A percentile compares a stretch with the other conserved stretches of the same genome.
These are phyloP conservation scores for Bubo scandiacus DNA, from an alignment of 2,113 vertebrate genomes.

Conservation along the genomic window DNA sequence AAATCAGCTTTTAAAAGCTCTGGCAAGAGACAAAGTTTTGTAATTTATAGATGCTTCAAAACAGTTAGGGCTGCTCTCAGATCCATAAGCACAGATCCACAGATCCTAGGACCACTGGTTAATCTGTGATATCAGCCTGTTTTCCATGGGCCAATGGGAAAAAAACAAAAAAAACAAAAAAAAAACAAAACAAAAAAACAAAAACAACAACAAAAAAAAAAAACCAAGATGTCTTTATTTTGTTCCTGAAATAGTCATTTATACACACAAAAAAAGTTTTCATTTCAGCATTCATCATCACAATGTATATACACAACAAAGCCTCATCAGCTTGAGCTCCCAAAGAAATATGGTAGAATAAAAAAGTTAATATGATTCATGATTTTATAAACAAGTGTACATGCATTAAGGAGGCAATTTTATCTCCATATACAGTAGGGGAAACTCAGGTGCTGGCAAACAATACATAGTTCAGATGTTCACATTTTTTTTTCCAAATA, in stretches of 20 bases:
- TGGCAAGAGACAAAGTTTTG: not conserved
- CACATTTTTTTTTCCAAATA: not conserved
- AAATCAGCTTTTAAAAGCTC: not conserved
- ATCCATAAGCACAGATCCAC: not conserved
- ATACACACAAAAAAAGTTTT: not conserved
- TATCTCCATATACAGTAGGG: not conserved
- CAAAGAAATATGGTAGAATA: not conserved
- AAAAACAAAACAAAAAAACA: not conserved
- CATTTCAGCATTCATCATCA: not conserved
- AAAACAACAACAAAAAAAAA: not conserved
- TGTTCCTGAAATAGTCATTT: not conserved
- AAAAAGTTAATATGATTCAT: not conserved
- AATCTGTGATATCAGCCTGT: not conserved
- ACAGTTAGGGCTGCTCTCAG: not conserved
- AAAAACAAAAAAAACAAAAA: not conserved
- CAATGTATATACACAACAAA: not conserved
- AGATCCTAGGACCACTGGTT: not conserved
- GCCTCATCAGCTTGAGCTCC: not conserved
- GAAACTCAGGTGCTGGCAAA: not conserved
- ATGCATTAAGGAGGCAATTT: not conserved
- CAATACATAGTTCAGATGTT: not conserved
- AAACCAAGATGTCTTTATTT: not conserved
- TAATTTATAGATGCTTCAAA: not conserved
- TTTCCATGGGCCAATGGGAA: not conserved
- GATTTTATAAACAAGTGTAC: not conserved